Evolutionary conservation across 2,797 vertebrate genomes (phyloP), one percentile per base, ranked within the genome.

Genomic region (Valencia hispanica): DNA sequence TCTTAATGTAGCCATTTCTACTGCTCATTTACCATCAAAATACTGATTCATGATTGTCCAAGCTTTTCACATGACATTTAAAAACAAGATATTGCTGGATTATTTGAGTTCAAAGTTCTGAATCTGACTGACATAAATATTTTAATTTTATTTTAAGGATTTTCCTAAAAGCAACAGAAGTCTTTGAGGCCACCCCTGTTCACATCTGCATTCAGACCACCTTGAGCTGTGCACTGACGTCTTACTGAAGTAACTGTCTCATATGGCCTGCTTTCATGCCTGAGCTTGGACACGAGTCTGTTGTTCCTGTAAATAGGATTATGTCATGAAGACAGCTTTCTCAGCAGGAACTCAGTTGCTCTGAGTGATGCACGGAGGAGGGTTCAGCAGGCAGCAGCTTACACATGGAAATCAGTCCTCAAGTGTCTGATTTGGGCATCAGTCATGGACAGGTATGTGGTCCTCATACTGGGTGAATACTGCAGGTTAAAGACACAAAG

Each of bases 401-500:
- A 98, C 84, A 96, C 96, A 53, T 97, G 96, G 93, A 96, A 95
- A 80, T 97, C 95, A 2, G 88, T 95, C 70, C 95, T 90, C 30
- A 96, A 96, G 84, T 93, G 97, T 93, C 96, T 90, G 84, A 94
- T 74, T 80, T 95, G 97, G 81, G 97, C 96, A 5, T 98, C 97
- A n/a, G 95, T 96, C 94, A 97, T 97, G 0, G 97, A 96, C 75
- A 98, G 96, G 95, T 99, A 99, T 73, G 97, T 97, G 89, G 96
- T 95, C 90, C 97, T 96, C 98, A 99, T 99, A 95, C 97, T 99
- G 89, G 98, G 97, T 2, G 97, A 97, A 93, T 99, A 99, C 98
- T 99, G 93, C 27, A 78, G 47, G 81, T 75, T 51, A 87, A 83
- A 85, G 0, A 11, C 63, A 43, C 1, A 11, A 20, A 22, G 20